A percentile compares a stretch with the other conserved stretches of the same genome.
These are phyloP conservation scores for Drosophila siamana DNA, from an alignment of 2,888 invertebrate species.

Conservation along the genomic window DNA sequence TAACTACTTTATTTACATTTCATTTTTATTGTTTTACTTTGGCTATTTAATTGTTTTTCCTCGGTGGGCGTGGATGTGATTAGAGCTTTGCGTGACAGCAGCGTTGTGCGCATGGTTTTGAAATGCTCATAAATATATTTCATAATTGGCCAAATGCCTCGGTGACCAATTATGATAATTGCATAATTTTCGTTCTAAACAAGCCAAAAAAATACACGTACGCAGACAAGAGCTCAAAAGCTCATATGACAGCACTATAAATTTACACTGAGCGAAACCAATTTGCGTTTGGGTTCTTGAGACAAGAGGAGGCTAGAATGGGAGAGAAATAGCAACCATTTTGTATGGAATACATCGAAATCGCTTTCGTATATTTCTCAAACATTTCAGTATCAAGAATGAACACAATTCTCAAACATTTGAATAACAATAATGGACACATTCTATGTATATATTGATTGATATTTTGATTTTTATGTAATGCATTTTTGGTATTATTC, in stretches of 20 bases:
- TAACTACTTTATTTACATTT: constrained; percentile 50
- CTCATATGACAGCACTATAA: constrained; percentile 65
- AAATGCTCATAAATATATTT: constrained; percentile 65
- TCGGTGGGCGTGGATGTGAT: constrained; percentile 55
- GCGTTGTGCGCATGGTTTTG: constrained; percentile 35
- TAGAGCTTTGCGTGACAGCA: constrained; percentile 59
- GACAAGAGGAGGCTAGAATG: too few relatives aligned
- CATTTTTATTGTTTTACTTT: constrained; percentile 8
- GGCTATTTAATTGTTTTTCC: constrained; percentile 1
- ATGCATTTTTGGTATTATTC: too few relatives aligned
- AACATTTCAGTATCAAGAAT: too few relatives aligned
- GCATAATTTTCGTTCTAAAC: constrained; percentile 79
- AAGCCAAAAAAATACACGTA: constrained; percentile 65
- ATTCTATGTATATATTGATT: too few relatives aligned
- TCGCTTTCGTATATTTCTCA: too few relatives aligned
- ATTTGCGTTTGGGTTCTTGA: not conserved
- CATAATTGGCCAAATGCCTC: constrained; percentile 76
- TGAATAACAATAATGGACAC: too few relatives aligned
- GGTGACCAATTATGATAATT: constrained; percentile 76
- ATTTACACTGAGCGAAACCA: constrained; percentile 52
- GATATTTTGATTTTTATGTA: too few relatives aligned
- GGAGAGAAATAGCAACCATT: too few relatives aligned
- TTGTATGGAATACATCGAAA: too few relatives aligned
- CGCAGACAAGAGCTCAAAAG: constrained; percentile 47
- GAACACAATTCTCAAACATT: too few relatives aligned